Conservation (phyloP, 2,888 invertebrate genomes). For the Papilio protenor region DNA sequence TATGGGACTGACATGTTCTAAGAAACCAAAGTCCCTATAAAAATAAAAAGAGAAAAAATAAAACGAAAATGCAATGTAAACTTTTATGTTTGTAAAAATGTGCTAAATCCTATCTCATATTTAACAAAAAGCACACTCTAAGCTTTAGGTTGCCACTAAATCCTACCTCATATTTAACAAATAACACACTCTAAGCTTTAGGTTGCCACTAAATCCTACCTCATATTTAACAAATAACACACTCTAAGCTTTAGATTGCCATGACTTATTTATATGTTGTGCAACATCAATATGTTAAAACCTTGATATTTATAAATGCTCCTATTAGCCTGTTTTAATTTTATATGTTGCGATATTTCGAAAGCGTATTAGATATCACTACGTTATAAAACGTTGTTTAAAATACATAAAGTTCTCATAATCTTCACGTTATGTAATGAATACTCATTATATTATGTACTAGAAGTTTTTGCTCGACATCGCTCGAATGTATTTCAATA, state of each 20-base stretch:
- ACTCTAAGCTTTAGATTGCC: background rate
- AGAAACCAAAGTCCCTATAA: too few species aligned
- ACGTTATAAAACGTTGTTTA: background rate
- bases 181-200: too few species aligned
- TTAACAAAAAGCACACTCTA: background rate
- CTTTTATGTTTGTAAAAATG: too few species aligned
- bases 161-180: too few species aligned
- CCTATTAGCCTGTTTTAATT: constrained; percentile 1
- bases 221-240: background rate
- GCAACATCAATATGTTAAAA: constrained; percentile 23
- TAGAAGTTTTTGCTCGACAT: background rate
- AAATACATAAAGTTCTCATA: background rate
- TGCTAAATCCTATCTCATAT: too few species aligned
- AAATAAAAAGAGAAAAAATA: too few species aligned
- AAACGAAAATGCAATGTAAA: too few species aligned
- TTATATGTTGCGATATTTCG: background rate
- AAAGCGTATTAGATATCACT: background rate
- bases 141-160: background rate
- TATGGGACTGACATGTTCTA: too few species aligned
- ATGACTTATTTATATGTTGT: constrained; percentile 1
- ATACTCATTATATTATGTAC: background rate
- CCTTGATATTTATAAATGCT: constrained; percentile 27
- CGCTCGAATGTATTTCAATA: background rate
- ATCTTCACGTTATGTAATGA: background rate
- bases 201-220: background rate